Base-by-base conservation (phyloP, 1,140 invertebrate genomes). In the Saccostrea glomerata region DNA sequence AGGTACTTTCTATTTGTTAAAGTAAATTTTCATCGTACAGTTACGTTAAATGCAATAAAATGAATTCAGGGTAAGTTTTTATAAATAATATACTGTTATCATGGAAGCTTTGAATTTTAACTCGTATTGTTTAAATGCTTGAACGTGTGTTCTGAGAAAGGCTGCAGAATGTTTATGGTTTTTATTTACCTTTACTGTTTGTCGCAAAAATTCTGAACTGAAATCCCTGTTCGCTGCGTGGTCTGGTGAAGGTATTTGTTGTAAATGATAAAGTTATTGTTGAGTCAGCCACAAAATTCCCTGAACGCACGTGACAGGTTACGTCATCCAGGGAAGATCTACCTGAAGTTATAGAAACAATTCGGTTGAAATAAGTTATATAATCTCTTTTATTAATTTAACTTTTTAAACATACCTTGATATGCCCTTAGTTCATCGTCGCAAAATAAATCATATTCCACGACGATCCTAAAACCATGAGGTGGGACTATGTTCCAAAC, bases 401-500 rank as follows among this genome's bases (percentile, higher is more conserved):
- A 2, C 56, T 58, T 58, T n/a, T n/a, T n/a, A n/a, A n/a, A n/a
- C n/a, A n/a, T 77, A 77, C 70, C 70, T 30, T 36, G 23, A 12
- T 30, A 30, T 25, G 25, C 70, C 25, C 5, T 77, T 13, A 77
- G 25, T 17, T 77, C 70, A 36, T 77, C 70, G 15, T 77, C 36
- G 25, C 70, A 77, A 13, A 77, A 77, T 30, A 77, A 30, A 17
- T 77, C 23, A 25, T 15, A 77, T 77, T 77, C 70, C 9, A 36
- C 36, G 7, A 77, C 30, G 4, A 77, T 36, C 25, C 12, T 36
- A 13, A 40, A 77, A 9, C 70, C 70, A 25, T 3, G 13, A 15
- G 70, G 70, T 77, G 70, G 70, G 3, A 77, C 13, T 77, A 77
- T 77, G 15, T 30, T 77, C 70, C 70, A 77, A 36, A 77, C 25